Evolutionary conservation across 2,797 vertebrate genomes (phyloP), one percentile per base, ranked within the genome.

Genomic region (Cyprinella venusta): DNA sequence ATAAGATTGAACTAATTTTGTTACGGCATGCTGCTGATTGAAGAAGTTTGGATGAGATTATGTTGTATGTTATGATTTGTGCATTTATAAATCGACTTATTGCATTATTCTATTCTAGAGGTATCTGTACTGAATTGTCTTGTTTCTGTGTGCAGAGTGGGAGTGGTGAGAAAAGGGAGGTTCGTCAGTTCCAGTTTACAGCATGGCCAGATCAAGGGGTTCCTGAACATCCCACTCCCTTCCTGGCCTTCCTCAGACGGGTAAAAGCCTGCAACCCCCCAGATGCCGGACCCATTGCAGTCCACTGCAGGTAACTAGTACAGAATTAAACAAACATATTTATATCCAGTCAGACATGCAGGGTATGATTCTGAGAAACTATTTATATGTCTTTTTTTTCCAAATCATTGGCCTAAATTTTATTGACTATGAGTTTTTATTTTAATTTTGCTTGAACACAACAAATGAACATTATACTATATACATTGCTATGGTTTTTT

Each of bases 191-290:
- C 91, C 98, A 99, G 93, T 99, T 99, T 91, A 99, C 98, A 2
- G 98, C 97, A 77, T 99, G 98, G 98, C 98, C 98, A 9, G 98
- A 99, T 88, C 98, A 99, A 0, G 98, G 98, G 1, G 97, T 99
- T 3, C 98, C 98, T 21, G 98, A 99, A 80, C 98, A 99, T 84
- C 98, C 98, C 38, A 99, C 98, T 26, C 98, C 97, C 0, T 99
- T 99, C 91, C 91, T 99, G 88, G 98, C 98, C 89, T 99, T 99
- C 91, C 93, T 99, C 64, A 92, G 98, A 77, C 92, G 98, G 90
- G 96, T 99, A 80, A 99, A 99, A 92, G 97, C 98, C 84, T 99
- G 98, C 92, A 99, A 99, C 88, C 98, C 98, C 59, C 96, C 97
- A 8, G 98, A 99, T 70, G 98, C 98, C 0, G 98, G 97, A 38